Conservation (phyloP, 2,888 invertebrate species). For the Drosophila flavopinicola region DNA sequence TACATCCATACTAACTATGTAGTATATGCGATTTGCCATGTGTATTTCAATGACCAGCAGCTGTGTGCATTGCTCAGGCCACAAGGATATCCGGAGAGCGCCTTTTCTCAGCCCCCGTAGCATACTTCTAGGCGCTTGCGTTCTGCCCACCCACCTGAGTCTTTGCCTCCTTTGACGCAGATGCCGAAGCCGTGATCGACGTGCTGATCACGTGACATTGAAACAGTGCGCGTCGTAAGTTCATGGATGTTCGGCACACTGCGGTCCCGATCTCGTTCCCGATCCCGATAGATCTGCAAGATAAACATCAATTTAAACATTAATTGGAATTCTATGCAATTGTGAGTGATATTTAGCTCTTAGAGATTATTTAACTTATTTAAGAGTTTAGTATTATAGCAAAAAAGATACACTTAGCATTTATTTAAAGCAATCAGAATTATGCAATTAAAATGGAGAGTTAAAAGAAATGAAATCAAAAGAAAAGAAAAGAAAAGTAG, state of each 20-base stretch:
- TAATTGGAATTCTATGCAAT: too few relatives aligned
- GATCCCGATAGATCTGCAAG: constrained; percentile 86
- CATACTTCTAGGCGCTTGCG: constrained; percentile 4
- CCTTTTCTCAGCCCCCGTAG: neutral
- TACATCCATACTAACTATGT: neutral
- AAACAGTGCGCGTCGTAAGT: constrained; percentile 92
- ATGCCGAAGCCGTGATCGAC: constrained; percentile 95
- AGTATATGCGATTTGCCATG: neutral
- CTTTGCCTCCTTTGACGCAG: constrained; percentile 96
- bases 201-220: constrained; percentile 92
- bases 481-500: too few relatives aligned
- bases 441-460: too few relatives aligned
- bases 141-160: constrained; percentile 87
- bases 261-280: constrained; percentile 85
- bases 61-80: neutral
- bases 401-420: too few relatives aligned
- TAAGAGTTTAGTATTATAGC: too few relatives aligned
- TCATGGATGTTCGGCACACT: constrained; percentile 89
- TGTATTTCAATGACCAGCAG: neutral
- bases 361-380: too few relatives aligned
- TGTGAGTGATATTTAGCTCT: too few relatives aligned
- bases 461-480: too few relatives aligned
- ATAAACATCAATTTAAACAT: neutral
- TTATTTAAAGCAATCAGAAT: too few relatives aligned
- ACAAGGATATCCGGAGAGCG: neutral